phyloP scores from a whole-genome alignment of 2,888 invertebrate species.

The Pelosia muscerda region DNA sequence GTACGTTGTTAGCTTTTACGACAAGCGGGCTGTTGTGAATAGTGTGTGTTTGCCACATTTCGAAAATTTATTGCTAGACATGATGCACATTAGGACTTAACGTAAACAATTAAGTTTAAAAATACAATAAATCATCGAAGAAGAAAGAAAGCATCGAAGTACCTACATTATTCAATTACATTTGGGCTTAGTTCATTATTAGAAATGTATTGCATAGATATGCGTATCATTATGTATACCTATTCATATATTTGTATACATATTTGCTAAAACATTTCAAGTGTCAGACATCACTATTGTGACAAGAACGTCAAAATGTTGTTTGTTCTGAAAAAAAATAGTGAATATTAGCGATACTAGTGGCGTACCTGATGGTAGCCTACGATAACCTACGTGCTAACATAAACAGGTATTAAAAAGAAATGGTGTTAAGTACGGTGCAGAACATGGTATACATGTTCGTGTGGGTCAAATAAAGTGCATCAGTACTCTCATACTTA shows the following conservation, averaged over 20 bases:
- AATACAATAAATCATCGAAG: too few species aligned
- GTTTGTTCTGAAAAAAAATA: background rate
- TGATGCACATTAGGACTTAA: too few species aligned
- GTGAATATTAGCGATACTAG: background rate
- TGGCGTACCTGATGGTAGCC: background rate
- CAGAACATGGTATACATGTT: background rate
- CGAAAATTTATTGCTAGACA: background rate
- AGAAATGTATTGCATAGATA: too few species aligned
- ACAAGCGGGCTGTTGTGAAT: slow-evolving; percentile 38
- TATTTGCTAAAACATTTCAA: too few species aligned
- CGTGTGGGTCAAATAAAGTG: background rate
- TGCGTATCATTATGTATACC: too few species aligned
- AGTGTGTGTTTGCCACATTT: slow-evolving; percentile 25
- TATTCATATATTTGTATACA: too few species aligned
- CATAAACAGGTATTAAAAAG: background rate
- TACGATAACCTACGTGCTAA: background rate
- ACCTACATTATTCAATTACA: too few species aligned
- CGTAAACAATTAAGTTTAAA: too few species aligned
- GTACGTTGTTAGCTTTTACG: slow-evolving; percentile 41
- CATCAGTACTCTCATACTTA: background rate
- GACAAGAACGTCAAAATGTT: too few species aligned
- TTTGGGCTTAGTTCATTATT: too few species aligned
- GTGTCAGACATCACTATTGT: too few species aligned
- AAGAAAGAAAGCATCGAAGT: too few species aligned
- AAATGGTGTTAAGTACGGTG: background rate